phyloP scores from a whole-genome alignment of 2,797 vertebrate species.

The Tapirus indicus region DNA sequence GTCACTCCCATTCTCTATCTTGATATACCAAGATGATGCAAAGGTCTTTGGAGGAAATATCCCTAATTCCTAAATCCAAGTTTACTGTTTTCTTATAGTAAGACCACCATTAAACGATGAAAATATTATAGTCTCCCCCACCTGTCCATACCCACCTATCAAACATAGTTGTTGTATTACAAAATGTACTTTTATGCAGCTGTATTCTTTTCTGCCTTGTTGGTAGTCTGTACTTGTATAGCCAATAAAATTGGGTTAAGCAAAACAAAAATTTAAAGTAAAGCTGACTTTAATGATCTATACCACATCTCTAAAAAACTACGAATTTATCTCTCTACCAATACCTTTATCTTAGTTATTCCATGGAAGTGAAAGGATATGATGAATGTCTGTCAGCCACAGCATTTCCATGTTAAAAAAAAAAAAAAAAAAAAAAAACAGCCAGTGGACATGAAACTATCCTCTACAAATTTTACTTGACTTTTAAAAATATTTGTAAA shows the following conservation, averaged over 20 bases:
- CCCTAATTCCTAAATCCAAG: neutral
- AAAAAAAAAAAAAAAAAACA: neutral
- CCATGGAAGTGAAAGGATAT: neutral
- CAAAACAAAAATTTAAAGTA: slow-evolving; percentile 28
- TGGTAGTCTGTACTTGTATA: neutral
- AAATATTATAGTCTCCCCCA: neutral
- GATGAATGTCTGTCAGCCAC: neutral
- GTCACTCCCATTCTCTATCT: neutral
- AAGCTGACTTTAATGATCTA: slow-evolving; percentile 9
- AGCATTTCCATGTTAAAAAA: neutral
- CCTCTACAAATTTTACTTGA: neutral
- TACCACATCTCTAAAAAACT: neutral
- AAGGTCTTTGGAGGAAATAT: neutral
- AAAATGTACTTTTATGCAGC: neutral
- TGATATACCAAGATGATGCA: neutral
- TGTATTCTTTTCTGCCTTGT: neutral
- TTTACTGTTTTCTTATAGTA: neutral
- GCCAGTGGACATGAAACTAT: neutral
- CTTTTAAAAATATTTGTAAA: neutral
- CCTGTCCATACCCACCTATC: neutral
- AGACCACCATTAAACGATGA: neutral
- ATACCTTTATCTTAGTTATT: neutral
- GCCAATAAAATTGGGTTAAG: slow-evolving; percentile 9
- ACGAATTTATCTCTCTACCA: neutral
- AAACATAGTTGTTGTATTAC: neutral